Conservation (phyloP, 2,888 invertebrate genomes). For the Chaitophorus viminalis region DNA sequence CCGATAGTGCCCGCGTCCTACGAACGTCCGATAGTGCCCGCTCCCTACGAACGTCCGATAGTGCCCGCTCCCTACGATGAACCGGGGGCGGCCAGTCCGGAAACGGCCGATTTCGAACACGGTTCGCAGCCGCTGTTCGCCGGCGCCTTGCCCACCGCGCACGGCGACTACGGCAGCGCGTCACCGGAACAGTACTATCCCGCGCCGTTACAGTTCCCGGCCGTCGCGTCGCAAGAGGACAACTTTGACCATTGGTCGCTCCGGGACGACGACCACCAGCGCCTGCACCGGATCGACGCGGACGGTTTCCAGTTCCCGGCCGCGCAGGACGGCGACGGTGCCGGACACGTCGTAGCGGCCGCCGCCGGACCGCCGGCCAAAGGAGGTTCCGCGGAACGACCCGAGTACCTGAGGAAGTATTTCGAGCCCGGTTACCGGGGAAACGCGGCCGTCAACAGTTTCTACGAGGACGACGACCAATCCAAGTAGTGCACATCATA, state of each 20-base stretch:
- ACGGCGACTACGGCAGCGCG: conserved; percentile 54
- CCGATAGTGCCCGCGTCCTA: not conserved
- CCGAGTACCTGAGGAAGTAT: conserved; percentile 51
- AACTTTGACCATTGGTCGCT: conserved; percentile 25
- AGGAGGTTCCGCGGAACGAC: conserved; percentile 19
- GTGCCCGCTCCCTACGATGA: not conserved
- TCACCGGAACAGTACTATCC: conserved; percentile 44
- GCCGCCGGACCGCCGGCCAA: not conserved
- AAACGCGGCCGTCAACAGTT: not conserved
- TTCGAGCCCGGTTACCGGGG: conserved; percentile 34
- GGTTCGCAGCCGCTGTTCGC: conserved; percentile 13
- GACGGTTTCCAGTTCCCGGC: conserved; percentile 10
- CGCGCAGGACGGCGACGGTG: not conserved
- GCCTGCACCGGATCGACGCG: not conserved
- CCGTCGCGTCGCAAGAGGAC: conserved; percentile 6
- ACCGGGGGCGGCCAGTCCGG: conserved; percentile 2
- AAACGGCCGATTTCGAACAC: conserved; percentile 5
- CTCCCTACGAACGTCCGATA: not conserved
- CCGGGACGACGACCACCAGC: not conserved
- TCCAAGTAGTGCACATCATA: not conserved
- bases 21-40: not conserved
- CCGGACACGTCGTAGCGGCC: no score
- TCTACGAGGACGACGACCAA: conserved; percentile 22
- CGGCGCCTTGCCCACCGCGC: conserved; percentile 24
- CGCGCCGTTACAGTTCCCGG: conserved; percentile 35